Evolutionary conservation across 1,140 invertebrate species (phyloP), one percentile per base, ranked within the genome.

Genomic region (Lineus longissimus): DNA sequence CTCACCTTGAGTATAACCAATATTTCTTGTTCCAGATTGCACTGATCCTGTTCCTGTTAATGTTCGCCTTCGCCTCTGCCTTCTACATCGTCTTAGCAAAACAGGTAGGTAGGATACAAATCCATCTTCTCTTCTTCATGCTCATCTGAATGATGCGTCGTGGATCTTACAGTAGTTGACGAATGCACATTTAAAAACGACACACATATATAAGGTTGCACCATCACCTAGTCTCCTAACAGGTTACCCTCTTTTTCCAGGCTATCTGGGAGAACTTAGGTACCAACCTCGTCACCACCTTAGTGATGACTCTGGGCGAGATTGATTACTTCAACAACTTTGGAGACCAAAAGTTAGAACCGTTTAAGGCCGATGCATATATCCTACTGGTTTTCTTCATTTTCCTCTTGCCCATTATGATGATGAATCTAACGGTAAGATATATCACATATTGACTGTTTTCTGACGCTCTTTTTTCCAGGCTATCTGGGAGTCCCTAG

Each of bases 281-380:
- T 9, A 27, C n/a, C 4, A 51, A 51, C 47, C 9, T 27, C 6
- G 47, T 51, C 4, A 67, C 70, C 1, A 61, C 67, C 0, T 55
- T 77, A 0, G 62, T 75, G 36, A 77, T 77, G 76, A 74, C 72
- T 9, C 51, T 76, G 6, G 76, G 76, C n/a, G 76, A 77, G 65
- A 62, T 76, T 11, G 70, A 75, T 55, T 76, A 63, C 56, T 31
- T 71, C 0, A 70, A 73, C 19, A 72, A 63, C 19, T 76, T 70
- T 60, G 61, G 67, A 4, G 47, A 55, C 17, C 31, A 22, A 13
- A 51, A 62, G 31, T 69, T 71, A 31, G 25, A 17, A 0, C 67
- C 73, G 2, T 77, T 73, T 54, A 33, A 27, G 9, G 51, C 55
- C 1, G 76, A 77, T 57, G 59, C 66, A 1, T 70, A 67, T 36